A percentile compares a stretch with the other conserved stretches of the same genome.
phyloP scores from a whole-genome alignment of 2,113 vertebrate species.

The Microtus richardsoni region DNA sequence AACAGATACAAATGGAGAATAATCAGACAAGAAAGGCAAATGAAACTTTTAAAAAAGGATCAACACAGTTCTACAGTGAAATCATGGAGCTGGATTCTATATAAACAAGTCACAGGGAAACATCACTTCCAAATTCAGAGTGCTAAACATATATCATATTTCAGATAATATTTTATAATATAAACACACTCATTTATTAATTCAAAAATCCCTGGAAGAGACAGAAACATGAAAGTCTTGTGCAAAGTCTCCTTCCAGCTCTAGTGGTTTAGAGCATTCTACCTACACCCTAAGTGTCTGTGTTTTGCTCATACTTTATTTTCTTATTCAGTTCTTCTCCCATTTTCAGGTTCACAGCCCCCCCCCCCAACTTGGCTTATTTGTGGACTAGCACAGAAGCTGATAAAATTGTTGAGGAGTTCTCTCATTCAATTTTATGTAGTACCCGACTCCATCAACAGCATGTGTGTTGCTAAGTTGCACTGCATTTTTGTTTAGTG shows the following conservation, averaged over 20 bases:
- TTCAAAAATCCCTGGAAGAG: not conserved
- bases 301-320: not conserved
- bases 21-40: not conserved
- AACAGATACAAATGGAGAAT: not conserved
- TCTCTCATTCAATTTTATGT: not conserved
- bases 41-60: not conserved
- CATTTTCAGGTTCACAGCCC: not conserved
- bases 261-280: slow-evolving; percentile 11
- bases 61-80: not conserved
- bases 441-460: not conserved
- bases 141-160: not conserved
- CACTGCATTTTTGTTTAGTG: not conserved
- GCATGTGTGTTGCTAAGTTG: not conserved
- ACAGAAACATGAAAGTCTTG: not conserved
- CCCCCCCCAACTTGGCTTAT: not conserved
- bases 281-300: not conserved
- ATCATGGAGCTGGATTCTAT: not conserved
- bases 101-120: not conserved
- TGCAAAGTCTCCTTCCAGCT: not conserved
- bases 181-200: not conserved
- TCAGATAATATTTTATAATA: not conserved
- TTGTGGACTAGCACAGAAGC: not conserved
- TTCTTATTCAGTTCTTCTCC: not conserved
- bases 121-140: not conserved
- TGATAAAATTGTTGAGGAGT: not conserved